Percentiles rank a stretch among this genome's conserved stretches.
Evolutionary conservation across 2,888 invertebrate genomes (phyloP).

Genomic region (Cerceris rybyensis): DNA sequence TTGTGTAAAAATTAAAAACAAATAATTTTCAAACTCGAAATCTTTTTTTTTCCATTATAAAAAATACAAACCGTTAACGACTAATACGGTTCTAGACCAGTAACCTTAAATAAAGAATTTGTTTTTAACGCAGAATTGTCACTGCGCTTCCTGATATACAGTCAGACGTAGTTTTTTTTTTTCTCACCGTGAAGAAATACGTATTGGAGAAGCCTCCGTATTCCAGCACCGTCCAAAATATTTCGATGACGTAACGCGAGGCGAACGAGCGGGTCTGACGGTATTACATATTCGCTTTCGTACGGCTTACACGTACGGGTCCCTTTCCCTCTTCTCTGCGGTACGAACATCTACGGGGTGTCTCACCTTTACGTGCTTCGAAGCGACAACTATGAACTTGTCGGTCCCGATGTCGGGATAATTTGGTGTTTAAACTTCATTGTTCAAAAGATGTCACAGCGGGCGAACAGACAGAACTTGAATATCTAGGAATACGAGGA

Average conservation of each 20-base stretch:
- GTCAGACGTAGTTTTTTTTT: conserved; percentile 14
- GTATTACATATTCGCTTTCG: conserved; percentile 60
- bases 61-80: no score
- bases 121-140: neutral
- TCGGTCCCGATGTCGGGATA: no score
- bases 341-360: neutral
- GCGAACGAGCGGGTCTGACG: conserved; percentile 36
- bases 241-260: conserved; percentile 57
- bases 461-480: no score
- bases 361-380: neutral
- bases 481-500: no score
- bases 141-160: conserved; percentile 7
- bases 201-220: conserved; percentile 15
- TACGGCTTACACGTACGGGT: conserved; percentile 27
- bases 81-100: no score
- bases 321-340: neutral
- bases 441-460: no score
- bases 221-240: conserved; percentile 62
- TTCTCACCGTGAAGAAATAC: conserved; percentile 17
- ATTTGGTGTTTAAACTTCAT: no score
- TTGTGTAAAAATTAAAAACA: no score
- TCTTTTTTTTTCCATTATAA: no score
- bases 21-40: no score
- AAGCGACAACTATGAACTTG: no score
- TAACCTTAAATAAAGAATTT: neutral